These are phyloP conservation scores for Nephila pilipes DNA, from an alignment of 1,140 invertebrate genomes.

Conservation along the genomic window DNA sequence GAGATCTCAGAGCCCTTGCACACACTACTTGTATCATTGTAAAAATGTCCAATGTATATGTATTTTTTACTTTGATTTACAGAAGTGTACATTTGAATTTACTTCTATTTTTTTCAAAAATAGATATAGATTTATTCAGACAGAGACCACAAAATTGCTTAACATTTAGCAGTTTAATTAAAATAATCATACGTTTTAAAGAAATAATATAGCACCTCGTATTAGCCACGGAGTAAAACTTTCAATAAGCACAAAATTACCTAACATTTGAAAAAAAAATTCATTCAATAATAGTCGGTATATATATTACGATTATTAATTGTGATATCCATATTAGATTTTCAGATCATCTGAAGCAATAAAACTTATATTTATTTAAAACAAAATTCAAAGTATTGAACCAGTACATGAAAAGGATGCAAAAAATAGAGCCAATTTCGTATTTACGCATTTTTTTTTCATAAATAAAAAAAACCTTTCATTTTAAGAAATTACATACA, in stretches of 20 bases:
- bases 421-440: too few species aligned
- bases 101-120: slow-evolving; percentile 50
- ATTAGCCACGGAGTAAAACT: not conserved
- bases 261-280: not conserved
- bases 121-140: slow-evolving; percentile 52
- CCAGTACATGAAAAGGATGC: too few species aligned
- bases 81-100: slow-evolving; percentile 57
- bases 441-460: too few species aligned
- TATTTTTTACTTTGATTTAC: slow-evolving; percentile 66
- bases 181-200: not conserved
- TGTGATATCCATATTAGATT: too few species aligned
- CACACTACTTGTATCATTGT: slow-evolving; percentile 65
- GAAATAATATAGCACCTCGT: slow-evolving; percentile 8
- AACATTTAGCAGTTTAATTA: not conserved
- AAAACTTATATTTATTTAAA: too few species aligned
- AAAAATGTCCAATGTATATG: slow-evolving; percentile 68
- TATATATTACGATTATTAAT: not conserved
- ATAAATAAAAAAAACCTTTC: too few species aligned
- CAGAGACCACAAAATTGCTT: slow-evolving; percentile 2
- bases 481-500: too few species aligned
- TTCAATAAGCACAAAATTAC: slow-evolving; percentile 13
- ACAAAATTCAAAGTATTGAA: too few species aligned
- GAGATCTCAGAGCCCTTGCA: slow-evolving; percentile 57
- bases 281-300: not conserved
- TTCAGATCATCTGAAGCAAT: too few species aligned